A percentile compares a stretch with the other conserved stretches of the same genome.
phyloP scores from a whole-genome alignment of 2,113 vertebrate genomes.

The Callipepla californica region DNA sequence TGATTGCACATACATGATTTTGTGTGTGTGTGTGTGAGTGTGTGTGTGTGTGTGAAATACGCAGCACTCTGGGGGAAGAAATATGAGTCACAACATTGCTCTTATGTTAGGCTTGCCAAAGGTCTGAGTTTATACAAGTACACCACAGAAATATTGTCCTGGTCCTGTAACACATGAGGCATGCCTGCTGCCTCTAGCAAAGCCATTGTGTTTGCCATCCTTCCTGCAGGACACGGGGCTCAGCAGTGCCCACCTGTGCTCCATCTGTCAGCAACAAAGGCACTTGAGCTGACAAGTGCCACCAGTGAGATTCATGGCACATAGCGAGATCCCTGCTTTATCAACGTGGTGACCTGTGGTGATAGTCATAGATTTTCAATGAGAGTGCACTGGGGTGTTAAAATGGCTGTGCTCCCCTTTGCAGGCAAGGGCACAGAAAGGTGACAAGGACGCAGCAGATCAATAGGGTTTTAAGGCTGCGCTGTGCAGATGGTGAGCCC shows the following conservation, averaged over 20 bases:
- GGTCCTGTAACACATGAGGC: fast-evolving
- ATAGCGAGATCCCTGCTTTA: background rate
- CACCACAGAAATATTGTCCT: fast-evolving
- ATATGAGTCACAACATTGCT: background rate
- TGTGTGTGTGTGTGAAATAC: background rate
- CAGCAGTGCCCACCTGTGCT: background rate
- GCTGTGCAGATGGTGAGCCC: background rate
- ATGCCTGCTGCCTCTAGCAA: fast-evolving
- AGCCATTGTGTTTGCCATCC: background rate
- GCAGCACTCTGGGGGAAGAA: background rate
- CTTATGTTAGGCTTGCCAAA: background rate
- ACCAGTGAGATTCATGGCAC: background rate
- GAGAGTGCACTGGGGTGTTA: background rate
- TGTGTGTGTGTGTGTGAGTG: background rate
- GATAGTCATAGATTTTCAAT: background rate
- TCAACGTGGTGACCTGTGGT: background rate
- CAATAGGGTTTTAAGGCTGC: background rate
- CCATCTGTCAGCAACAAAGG: background rate
- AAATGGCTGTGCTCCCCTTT: background rate
- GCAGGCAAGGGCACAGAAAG: background rate
- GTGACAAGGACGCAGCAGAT: background rate
- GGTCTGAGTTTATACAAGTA: background rate
- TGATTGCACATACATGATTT: background rate
- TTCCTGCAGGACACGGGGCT: background rate
- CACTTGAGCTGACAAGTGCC: background rate